Evolutionary conservation across 2,888 invertebrate genomes (phyloP), one percentile per base, ranked within the genome.

Genomic region (Archaeoteleia sp.): DNA sequence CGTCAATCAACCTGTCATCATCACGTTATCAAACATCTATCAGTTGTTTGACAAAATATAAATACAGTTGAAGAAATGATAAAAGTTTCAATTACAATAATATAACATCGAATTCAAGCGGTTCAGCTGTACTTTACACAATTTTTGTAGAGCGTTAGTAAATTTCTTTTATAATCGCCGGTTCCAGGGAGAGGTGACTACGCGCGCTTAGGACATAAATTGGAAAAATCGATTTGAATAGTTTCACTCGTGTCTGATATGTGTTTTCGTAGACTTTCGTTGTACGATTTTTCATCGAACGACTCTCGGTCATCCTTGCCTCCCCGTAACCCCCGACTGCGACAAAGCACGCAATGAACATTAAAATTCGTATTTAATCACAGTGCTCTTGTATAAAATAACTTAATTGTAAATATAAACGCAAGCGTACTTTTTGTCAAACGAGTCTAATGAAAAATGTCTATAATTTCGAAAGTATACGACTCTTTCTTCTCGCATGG

Each of bases 221-320:
- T 20, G 20, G 20, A 20, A 20, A 20, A 20, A 5, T 20, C 20
- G 20, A 20, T 20, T 20, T 20, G 2, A 29, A 43, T 29, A 12
- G 29, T 29, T 29, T 40, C 12, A 7, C n/a, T 43, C 43, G 43
- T 30, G 29, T 29, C 43, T 43, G 67, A 67, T 67, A 67, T 67
- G 67, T 65, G 57, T 67, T 42, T 67, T 55, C 57, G 39, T 61
- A 67, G 67, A 67, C 61, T 63, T 58, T 68, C 67, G 58, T 54
- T 63, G 58, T 53, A 51, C 42, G 20, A 55, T 65, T 51, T 57
- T 65, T 35, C 30, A 29, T 54, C 29, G 4, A 37, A 37, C 34
- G 49, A 30, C 43, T 61, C 27, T 5, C 23, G 5, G 17, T 34
- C n/a, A 14, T 4, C 27, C 45, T 51, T 53, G 12, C 40, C 27